phyloP scores from a whole-genome alignment of 2,797 vertebrate genomes.

The Acipenser transmontanus region DNA sequence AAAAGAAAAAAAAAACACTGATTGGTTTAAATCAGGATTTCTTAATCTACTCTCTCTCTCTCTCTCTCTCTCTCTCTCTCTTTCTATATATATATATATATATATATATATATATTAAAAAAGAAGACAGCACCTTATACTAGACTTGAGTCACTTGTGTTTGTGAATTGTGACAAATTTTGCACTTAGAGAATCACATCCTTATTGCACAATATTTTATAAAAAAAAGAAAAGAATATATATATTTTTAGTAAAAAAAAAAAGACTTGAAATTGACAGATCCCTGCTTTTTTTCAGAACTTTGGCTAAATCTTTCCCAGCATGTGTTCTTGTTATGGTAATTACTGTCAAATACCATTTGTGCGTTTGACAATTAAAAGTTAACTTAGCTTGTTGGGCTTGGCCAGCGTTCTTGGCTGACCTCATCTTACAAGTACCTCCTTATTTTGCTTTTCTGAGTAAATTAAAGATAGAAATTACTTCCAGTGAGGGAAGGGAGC shows the following conservation, averaged over 20 bases:
- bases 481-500: neutral
- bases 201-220: slow-evolving; percentile 77
- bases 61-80: too few species aligned
- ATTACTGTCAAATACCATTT: neutral
- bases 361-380: slow-evolving; percentile 1
- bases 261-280: slow-evolving; percentile 40
- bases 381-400: neutral
- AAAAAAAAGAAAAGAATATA: slow-evolving; percentile 45
- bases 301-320: neutral
- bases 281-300: slow-evolving; percentile 34
- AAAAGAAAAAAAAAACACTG: too few species aligned
- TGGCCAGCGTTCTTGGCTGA: neutral
- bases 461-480: neutral
- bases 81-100: slow-evolving; percentile 33
- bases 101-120: slow-evolving; percentile 16
- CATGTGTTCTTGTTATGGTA: slow-evolving; percentile 4
- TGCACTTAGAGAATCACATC: slow-evolving; percentile 80
- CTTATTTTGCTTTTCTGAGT: too few species aligned
- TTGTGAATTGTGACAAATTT: slow-evolving; percentile 72
- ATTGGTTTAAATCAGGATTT: too few species aligned
- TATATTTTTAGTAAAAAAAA: slow-evolving; percentile 27
- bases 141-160: slow-evolving; percentile 59
- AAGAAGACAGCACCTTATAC: slow-evolving; percentile 64
- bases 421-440: neutral
- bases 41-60: too few species aligned